Base-by-base conservation (phyloP, 1,140 invertebrate species). In the Aphelinus atriplicis region DNA sequence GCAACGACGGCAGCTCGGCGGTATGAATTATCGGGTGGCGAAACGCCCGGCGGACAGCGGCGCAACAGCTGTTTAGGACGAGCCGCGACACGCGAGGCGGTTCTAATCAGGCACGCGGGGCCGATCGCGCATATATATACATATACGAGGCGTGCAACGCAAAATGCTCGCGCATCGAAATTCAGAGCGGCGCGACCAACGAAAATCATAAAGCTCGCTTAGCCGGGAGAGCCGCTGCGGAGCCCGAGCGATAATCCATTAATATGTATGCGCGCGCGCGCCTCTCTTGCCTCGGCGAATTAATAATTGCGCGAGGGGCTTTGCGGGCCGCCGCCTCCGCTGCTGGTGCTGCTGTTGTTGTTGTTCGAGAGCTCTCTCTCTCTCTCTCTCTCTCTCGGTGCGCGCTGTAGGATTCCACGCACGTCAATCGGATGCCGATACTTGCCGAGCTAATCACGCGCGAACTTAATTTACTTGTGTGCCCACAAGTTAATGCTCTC, bases 191-290 rank as follows among this genome's bases (percentile, higher is more conserved):
- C 4, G 47, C 71, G 9, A 47, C 63, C 55, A 66, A 56, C 63
- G 55, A 2, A 57, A 73, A 66, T 73, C 60, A 57, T 66, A 64
- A 73, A 65, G 26, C 53, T 46, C 7, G 3, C 4, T 53, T 4
- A 4, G 51, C 51, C 4, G 51, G 4, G 0, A 26, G 26, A 26
- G 26, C 26, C 26, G 50, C 26, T 7, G 56, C 26, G 48, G 48
- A 51, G 48, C 47, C 47, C 42, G 26, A 2, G 7, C 45, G 26
- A 74, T 74, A 68, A 74, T 74, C 72, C 60, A 74, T 74, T 55
- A 68, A 74, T 74, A 74, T 74, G 46, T 74, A 68, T 74, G 65
- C 65, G 45, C 65, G n/a, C 45, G 58, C 46, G 58, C 10, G 46
- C 51, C 51, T 53, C 51, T 53, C 51, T 53, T 53, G 4, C 43